Evolutionary conservation across 2,113 vertebrate species (phyloP).

Genomic region (Engystomops pustulosus): DNA sequence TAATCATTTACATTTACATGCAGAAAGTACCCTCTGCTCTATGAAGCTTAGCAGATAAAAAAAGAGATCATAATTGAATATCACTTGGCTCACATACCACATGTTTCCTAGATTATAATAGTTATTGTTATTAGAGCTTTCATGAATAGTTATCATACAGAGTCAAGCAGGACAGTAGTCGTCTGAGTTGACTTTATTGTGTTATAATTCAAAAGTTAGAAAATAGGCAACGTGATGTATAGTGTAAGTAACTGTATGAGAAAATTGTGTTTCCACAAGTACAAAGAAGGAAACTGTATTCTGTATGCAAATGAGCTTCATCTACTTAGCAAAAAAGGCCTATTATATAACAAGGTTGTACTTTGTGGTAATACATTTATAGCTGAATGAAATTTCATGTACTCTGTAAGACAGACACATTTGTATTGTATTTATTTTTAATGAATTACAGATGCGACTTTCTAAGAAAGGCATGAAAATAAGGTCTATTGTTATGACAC

Average conservation of each 20-base stretch:
- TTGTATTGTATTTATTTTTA: not conserved
- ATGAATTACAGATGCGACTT: too few relatives aligned
- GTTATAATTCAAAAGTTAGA: conserved; percentile 20
- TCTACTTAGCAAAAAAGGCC: conserved; percentile 6
- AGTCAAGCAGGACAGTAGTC: not conserved
- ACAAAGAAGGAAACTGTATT: not conserved
- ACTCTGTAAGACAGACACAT: not conserved
- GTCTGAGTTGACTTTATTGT: not conserved
- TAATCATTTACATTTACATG: conserved; percentile 10
- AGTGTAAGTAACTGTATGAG: conserved; percentile 2
- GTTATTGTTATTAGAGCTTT: conserved; percentile 18
- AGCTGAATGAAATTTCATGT: not conserved
- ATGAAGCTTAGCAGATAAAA: conserved; percentile 25
- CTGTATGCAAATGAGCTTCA: not conserved
- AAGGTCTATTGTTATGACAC: too few relatives aligned
- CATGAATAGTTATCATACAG: conserved; percentile 21
- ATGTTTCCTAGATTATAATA: conserved; percentile 33
- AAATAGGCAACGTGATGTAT: conserved; percentile 23
- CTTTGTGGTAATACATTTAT: conserved; percentile 1
- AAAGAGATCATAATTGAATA: conserved; percentile 10
- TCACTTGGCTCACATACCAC: not conserved
- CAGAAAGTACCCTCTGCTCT: not conserved
- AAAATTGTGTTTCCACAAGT: conserved; percentile 17
- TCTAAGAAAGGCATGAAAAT: too few relatives aligned
- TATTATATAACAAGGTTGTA: conserved; percentile 15